Evolutionary conservation across 2,888 invertebrate genomes (phyloP).

Genomic region (Leptopilina myrica): DNA sequence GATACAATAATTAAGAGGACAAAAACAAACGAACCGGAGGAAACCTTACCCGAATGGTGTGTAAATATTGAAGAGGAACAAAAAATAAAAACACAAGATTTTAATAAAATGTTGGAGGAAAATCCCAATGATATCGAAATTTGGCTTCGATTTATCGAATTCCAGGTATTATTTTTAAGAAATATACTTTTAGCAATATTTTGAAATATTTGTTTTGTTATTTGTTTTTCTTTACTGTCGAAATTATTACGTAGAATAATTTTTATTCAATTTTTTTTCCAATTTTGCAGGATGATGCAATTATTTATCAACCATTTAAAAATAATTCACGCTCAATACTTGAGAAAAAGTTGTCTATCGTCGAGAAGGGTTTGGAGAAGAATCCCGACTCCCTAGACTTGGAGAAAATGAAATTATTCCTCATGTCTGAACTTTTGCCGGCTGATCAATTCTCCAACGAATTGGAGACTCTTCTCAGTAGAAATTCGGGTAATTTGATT

Average conservation of each 20-base stretch:
- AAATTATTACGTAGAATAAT: too few species aligned
- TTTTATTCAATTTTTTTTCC: not conserved
- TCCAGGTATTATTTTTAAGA: slow-evolving; percentile 75
- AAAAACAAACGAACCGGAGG: slow-evolving; percentile 48
- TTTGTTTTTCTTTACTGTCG: not conserved
- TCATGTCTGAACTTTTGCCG: slow-evolving; percentile 79
- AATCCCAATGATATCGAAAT: slow-evolving; percentile 78
- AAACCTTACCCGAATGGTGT: slow-evolving; percentile 48
- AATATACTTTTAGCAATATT: too few species aligned
- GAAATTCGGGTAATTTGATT: slow-evolving; percentile 75
- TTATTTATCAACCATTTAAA: slow-evolving; percentile 57
- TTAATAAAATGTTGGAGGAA: slow-evolving; percentile 78
- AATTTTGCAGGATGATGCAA: slow-evolving; percentile 56
- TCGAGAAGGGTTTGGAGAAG: slow-evolving; percentile 80
- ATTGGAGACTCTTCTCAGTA: slow-evolving; percentile 77
- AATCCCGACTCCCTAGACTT: slow-evolving; percentile 79
- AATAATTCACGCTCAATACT: slow-evolving; percentile 62
- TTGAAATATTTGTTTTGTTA: not conserved
- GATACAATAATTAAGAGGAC: slow-evolving; percentile 66
- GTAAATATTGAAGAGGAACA: slow-evolving; percentile 77
- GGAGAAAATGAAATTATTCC: slow-evolving; percentile 77
- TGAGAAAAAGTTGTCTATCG: slow-evolving; percentile 81
- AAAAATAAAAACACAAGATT: slow-evolving; percentile 77
- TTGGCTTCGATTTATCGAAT: slow-evolving; percentile 81
- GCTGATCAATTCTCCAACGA: slow-evolving; percentile 80